Conservation (phyloP, 2,113 vertebrate species). For the Anhinga anhinga region DNA sequence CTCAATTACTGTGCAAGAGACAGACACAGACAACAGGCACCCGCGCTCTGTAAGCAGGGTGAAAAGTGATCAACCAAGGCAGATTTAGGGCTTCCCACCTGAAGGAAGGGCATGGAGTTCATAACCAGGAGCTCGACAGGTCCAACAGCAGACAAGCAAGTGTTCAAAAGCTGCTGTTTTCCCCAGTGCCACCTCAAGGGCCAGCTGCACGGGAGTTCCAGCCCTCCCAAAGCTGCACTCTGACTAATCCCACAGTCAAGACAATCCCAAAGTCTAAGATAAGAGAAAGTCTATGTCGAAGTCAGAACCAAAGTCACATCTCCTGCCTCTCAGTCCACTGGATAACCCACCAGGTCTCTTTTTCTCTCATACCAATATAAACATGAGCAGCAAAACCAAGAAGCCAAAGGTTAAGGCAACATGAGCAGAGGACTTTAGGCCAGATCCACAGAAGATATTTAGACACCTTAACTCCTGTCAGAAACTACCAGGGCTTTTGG, state of each 20-base stretch:
- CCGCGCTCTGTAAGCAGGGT: accelerated
- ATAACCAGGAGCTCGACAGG: background rate
- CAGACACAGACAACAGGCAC: background rate
- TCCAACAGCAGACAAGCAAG: background rate
- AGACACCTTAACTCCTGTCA: background rate
- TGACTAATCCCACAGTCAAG: background rate
- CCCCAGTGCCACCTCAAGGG: background rate
- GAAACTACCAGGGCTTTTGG: background rate
- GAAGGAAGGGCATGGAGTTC: background rate
- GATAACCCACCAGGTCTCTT: background rate
- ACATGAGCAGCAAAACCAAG: background rate
- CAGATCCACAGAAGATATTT: background rate
- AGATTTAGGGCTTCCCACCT: background rate
- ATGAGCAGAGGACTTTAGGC: background rate
- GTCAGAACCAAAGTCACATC: background rate
- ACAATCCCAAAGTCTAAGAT: background rate
- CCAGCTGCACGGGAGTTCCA: background rate
- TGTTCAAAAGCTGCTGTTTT: background rate
- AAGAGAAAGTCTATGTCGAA: background rate
- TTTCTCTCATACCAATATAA: background rate
- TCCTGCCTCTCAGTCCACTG: background rate
- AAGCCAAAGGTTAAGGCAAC: background rate
- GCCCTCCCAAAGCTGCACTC: background rate
- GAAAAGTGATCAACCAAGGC: background rate
- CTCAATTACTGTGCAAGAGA: background rate